A percentile compares a stretch with the other conserved stretches of the same genome.
phyloP scores from a whole-genome alignment of 92 coral and sea anemone species.

The Actinernus sp. region DNA sequence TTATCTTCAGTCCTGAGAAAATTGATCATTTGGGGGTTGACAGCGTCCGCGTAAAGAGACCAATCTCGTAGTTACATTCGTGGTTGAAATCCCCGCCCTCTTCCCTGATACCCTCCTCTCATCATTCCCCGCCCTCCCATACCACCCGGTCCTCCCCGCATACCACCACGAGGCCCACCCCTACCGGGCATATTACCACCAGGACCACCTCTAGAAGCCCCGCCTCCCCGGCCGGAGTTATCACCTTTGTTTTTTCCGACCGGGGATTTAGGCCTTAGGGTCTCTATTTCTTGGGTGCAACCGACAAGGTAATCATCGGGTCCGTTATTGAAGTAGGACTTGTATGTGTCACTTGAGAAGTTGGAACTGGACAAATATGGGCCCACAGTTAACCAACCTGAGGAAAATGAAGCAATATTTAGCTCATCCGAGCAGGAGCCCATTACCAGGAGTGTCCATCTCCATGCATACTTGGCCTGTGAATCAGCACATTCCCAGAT shows the following conservation, averaged over 20 bases:
- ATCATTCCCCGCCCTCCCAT: conserved; percentile 81
- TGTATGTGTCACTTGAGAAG: conserved; percentile 95
- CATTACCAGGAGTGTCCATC: no score
- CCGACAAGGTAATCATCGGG: conserved; percentile 94
- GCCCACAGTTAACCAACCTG: conserved; percentile 98
- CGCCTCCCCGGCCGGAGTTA: conserved; percentile 88
- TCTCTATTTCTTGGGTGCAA: conserved; percentile 91
- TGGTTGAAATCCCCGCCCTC: conserved; percentile 36
- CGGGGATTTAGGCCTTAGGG: conserved; percentile 98
- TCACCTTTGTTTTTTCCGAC: conserved; percentile 95
- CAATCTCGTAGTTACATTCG: conserved; percentile 8
- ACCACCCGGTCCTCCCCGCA: conserved; percentile 81
- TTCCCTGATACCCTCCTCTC: conserved; percentile 57
- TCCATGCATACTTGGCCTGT: no score
- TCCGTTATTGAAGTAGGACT: conserved; percentile 80
- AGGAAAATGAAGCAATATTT: neutral
- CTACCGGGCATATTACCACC: conserved; percentile 75
- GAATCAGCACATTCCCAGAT: no score
- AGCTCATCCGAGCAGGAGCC: no score
- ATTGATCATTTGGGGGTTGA: no score
- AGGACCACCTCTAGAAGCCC: conserved; percentile 70
- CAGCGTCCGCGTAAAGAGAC: neutral
- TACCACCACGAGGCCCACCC: conserved; percentile 82
- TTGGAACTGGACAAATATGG: conserved; percentile 93
- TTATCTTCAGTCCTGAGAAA: no score